These are phyloP conservation scores for Cephalopterus ornatus DNA, from an alignment of 2,113 vertebrate genomes.

Conservation along the genomic window DNA sequence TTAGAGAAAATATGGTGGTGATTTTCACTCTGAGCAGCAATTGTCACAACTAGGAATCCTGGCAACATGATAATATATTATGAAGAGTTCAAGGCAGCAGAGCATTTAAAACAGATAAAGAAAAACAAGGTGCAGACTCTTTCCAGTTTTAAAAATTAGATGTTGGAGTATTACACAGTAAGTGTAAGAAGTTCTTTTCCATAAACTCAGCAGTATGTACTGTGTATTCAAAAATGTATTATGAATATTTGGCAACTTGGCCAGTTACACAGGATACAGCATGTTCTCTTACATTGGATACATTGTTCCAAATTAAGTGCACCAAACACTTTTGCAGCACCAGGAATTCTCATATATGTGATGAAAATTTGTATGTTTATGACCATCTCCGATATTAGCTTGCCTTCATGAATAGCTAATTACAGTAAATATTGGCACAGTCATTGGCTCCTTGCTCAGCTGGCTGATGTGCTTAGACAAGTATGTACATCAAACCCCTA, in stretches of 20 bases:
- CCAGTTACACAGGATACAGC: background rate
- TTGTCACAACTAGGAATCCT: background rate
- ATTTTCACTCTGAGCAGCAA: background rate
- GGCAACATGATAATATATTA: background rate
- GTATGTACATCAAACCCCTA: background rate
- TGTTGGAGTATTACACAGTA: background rate
- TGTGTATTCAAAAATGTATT: background rate
- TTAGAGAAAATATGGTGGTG: background rate
- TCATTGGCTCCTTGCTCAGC: background rate
- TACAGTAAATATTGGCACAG: background rate
- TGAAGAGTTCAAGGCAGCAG: background rate
- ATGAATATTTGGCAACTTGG: background rate
- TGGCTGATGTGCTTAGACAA: background rate
- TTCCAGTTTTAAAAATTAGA: background rate
- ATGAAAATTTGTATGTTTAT: background rate
- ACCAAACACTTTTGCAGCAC: background rate
- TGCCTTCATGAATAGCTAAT: background rate
- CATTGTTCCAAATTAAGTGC: accelerated
- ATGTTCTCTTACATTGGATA: background rate
- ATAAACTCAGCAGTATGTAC: background rate
- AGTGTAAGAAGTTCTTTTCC: background rate
- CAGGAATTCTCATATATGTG: background rate
- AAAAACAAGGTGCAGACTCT: background rate
- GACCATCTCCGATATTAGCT: background rate
- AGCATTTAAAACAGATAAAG: background rate